A percentile compares a stretch with the other conserved stretches of the same genome.
Evolutionary conservation across 2,113 vertebrate genomes (phyloP).

Genomic region (Indri indri): DNA sequence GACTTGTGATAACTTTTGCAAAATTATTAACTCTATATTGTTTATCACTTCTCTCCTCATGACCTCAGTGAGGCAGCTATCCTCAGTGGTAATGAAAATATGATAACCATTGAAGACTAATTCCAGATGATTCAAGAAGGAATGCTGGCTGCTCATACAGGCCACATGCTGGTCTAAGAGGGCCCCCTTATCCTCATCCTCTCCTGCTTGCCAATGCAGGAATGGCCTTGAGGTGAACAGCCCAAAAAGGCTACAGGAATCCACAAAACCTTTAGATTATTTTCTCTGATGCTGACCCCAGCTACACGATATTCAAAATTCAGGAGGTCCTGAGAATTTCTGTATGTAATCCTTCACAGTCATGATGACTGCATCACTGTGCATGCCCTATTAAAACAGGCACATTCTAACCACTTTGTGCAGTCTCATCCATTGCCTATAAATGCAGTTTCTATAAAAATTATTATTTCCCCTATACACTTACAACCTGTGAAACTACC

Average conservation of each 20-base stretch:
- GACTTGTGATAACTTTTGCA: neutral
- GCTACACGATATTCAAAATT: neutral
- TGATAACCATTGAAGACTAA: neutral
- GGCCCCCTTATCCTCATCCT: neutral
- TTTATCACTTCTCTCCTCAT: neutral
- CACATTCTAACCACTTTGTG: neutral
- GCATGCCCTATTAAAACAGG: neutral
- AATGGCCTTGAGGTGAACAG: neutral
- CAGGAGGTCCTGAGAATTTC: neutral
- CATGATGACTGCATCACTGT: neutral
- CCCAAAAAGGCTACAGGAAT: neutral
- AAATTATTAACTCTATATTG: neutral
- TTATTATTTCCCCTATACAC: neutral
- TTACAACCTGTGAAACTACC: neutral
- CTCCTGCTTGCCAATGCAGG: neutral
- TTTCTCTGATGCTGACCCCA: neutral
- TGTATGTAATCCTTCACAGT: neutral
- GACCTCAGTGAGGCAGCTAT: neutral
- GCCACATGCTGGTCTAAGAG: neutral
- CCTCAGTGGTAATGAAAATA: neutral
- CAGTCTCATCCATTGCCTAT: neutral
- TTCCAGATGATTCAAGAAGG: no score
- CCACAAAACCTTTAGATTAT: neutral
- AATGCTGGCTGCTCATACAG: neutral
- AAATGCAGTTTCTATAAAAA: neutral